A percentile compares a stretch with the other conserved stretches of the same genome.
phyloP scores from a whole-genome alignment of 2,888 invertebrate genomes.

The Lasioglossum malachurum region DNA sequence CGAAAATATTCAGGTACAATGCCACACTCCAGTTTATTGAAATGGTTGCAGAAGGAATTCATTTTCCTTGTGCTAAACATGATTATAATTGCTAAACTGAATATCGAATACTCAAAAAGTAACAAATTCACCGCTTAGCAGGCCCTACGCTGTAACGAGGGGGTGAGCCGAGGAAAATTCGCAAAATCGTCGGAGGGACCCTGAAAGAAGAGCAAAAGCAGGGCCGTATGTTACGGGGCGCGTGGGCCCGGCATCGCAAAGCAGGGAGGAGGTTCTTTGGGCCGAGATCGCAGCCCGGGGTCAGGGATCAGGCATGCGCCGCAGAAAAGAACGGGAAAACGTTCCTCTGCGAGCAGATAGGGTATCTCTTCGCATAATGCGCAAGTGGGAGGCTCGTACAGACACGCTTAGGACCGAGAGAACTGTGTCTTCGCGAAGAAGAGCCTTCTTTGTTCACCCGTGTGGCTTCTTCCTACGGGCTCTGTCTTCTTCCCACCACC shows the following conservation, averaged over 20 bases:
- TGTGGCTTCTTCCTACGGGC: background rate
- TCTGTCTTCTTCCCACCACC: constrained; percentile 8
- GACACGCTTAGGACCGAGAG: constrained; percentile 43
- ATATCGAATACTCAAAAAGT: background rate
- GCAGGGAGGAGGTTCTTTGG: constrained; percentile 32
- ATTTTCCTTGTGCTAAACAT: too few species aligned
- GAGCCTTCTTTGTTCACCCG: constrained; percentile 23
- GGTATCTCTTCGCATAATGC: constrained; percentile 78
- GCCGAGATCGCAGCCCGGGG: constrained; percentile 67
- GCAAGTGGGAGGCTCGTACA: constrained; percentile 77
- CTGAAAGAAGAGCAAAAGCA: constrained; percentile 30
- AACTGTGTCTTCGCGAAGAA: constrained; percentile 47
- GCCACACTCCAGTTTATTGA: background rate
- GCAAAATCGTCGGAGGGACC: background rate
- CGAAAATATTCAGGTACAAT: background rate
- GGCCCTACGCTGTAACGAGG: background rate
- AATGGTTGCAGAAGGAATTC: background rate
- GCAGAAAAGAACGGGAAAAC: constrained; percentile 75
- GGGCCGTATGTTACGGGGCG: constrained; percentile 32
- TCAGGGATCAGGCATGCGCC: constrained; percentile 77
- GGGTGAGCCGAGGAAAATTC: background rate
- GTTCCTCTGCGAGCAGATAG: constrained; percentile 75
- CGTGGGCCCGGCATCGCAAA: constrained; percentile 50
- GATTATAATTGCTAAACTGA: too few species aligned
- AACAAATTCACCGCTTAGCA: background rate